Percentiles rank a stretch among this genome's conserved stretches.
phyloP scores from a whole-genome alignment of 2,888 invertebrate species.

The Dascillus cervinus region DNA sequence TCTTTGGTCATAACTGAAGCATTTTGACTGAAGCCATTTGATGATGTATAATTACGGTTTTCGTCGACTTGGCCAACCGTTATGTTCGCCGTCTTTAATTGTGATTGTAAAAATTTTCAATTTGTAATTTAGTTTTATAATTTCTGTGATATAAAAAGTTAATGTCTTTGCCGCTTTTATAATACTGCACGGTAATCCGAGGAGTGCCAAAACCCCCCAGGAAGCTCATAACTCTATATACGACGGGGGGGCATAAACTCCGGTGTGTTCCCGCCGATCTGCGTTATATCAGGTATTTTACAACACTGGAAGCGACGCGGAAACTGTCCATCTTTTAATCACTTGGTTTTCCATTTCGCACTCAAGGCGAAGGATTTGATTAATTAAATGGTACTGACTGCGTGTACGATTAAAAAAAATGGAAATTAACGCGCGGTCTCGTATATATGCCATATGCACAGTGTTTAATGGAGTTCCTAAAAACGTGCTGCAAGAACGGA shows the following conservation, averaged over 20 bases:
- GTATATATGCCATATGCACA: constrained; percentile 36
- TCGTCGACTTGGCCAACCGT: too few species aligned
- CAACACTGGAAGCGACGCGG: constrained; percentile 10
- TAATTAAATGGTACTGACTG: constrained; percentile 28
- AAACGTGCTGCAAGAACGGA: constrained; percentile 32
- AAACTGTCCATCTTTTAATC: constrained; percentile 10
- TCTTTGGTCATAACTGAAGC: too few species aligned
- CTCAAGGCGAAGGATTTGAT: too few species aligned
- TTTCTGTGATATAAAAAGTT: too few species aligned
- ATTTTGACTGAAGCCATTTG: too few species aligned
- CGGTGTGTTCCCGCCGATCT: constrained; percentile 13
- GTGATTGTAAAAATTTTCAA: too few species aligned
- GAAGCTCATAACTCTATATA: constrained; percentile 13
- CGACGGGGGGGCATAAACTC: constrained; percentile 14
- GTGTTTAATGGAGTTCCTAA: constrained; percentile 36
- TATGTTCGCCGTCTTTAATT: too few species aligned
- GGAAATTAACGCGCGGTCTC: constrained; percentile 33
- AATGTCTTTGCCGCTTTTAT: too few species aligned
- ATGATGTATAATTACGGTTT: too few species aligned
- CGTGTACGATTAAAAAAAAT: constrained; percentile 22
- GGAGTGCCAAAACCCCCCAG: constrained; percentile 14
- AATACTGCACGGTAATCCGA: too few species aligned
- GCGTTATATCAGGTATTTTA: constrained; percentile 8
- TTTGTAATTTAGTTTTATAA: too few species aligned
- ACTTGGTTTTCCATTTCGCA: too few species aligned